phyloP scores from a whole-genome alignment of 2,888 invertebrate genomes.

The Rhagonycha lutea region DNA sequence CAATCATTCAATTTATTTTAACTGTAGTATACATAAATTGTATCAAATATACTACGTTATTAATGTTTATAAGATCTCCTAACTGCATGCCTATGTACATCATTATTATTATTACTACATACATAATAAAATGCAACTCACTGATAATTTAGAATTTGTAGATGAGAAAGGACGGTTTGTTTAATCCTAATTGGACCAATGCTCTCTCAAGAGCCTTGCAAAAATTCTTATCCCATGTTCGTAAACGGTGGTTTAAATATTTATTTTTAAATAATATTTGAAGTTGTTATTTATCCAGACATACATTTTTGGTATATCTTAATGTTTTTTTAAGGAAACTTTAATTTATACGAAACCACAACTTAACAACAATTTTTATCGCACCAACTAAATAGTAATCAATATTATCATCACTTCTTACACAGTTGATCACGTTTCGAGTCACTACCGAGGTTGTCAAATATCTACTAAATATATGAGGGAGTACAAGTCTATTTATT shows the following conservation, averaged over 20 bases:
- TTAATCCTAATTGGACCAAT: neutral
- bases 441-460: conserved; percentile 36
- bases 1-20: neutral
- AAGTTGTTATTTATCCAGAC: too few relatives aligned
- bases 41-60: neutral
- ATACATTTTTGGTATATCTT: too few relatives aligned
- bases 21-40: neutral
- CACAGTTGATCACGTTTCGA: conserved; percentile 30
- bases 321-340: neutral
- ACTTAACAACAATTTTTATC: neutral
- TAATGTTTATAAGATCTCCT: neutral
- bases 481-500: conserved; percentile 39
- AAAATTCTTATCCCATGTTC: neutral
- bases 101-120: neutral
- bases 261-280: too few relatives aligned
- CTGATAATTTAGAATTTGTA: neutral
- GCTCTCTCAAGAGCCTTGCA: too few relatives aligned
- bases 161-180: neutral
- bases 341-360: neutral
- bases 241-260: neutral
- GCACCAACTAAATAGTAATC: neutral
- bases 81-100: too few relatives aligned
- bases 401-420: neutral
- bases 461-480: conserved; percentile 32
- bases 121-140: neutral